Conservation (phyloP, 2,113 vertebrate genomes). For the Semicossyphus pulcher region DNA sequence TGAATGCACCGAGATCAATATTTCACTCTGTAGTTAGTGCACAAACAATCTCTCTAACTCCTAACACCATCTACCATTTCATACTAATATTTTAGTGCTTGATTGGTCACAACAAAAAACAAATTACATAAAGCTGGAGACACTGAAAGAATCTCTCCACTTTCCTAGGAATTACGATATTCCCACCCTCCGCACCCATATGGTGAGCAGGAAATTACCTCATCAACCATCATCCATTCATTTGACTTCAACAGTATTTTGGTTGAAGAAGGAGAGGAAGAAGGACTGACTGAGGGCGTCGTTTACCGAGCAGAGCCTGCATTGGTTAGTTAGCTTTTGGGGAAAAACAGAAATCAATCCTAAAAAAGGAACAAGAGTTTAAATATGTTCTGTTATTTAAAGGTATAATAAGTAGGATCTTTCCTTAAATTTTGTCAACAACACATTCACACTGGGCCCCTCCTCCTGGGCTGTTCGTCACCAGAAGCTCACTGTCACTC, state of each 20-base stretch:
- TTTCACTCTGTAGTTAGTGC: background rate
- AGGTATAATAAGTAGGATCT: no score
- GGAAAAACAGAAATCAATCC: constrained; percentile 39
- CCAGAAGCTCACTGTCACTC: no score
- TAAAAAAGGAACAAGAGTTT: constrained; percentile 18
- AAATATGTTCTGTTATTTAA: constrained; percentile 26
- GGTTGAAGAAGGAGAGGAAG: constrained; percentile 84
- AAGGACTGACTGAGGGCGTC: constrained; percentile 86
- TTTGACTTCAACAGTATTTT: constrained; percentile 87
- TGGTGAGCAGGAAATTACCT: constrained; percentile 90
- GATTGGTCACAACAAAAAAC: constrained; percentile 17
- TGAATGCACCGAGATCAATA: constrained; percentile 5
- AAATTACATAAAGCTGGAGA: constrained; percentile 47
- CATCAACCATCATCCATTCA: constrained; percentile 89
- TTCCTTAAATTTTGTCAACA: no score
- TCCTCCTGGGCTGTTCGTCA: no score
- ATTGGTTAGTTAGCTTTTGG: constrained; percentile 88
- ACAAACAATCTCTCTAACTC: background rate
- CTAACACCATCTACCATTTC: constrained; percentile 56
- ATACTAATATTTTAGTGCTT: constrained; percentile 62
- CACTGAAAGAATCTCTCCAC: constrained; percentile 77
- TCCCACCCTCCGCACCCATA: constrained; percentile 90
- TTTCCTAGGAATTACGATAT: constrained; percentile 79
- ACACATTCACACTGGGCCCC: no score
- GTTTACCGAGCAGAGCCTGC: constrained; percentile 93